Percentiles rank a stretch among this genome's conserved stretches.
These are phyloP conservation scores for Sebastes dallii DNA, from an alignment of 2,797 vertebrate species.

Conservation along the genomic window DNA sequence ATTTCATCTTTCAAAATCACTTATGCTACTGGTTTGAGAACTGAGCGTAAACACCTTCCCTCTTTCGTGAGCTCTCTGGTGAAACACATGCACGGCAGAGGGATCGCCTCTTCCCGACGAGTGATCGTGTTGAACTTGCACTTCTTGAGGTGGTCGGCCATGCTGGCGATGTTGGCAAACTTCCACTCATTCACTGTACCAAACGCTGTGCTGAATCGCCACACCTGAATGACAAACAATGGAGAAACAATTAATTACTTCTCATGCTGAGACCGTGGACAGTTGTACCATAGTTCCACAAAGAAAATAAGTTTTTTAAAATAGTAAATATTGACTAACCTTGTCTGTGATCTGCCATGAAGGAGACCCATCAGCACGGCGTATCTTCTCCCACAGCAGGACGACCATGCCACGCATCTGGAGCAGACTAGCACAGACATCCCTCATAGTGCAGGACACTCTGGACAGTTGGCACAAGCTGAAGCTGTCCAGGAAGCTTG, in stretches of 20 bases:
- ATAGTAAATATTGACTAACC: constrained; percentile 66
- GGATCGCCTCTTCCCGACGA: constrained; percentile 92
- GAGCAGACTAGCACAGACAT: constrained; percentile 94
- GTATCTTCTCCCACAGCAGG: constrained; percentile 93
- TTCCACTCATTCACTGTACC: constrained; percentile 98
- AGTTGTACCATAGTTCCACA: background rate
- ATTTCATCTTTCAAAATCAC: constrained; percentile 2
- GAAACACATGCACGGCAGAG: constrained; percentile 98
- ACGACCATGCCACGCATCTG: constrained; percentile 98
- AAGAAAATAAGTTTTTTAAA: background rate
- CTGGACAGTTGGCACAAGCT: constrained; percentile 96
- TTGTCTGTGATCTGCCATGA: constrained; percentile 98
- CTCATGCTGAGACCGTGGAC: background rate
- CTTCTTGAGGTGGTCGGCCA: constrained; percentile 98
- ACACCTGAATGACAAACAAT: constrained; percentile 82
- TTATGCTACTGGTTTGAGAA: constrained; percentile 96
- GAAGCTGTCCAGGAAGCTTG: constrained; percentile 95
- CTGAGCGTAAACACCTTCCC: constrained; percentile 93
- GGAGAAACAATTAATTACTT: background rate
- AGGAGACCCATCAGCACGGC: constrained; percentile 84
- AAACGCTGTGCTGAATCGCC: constrained; percentile 98
- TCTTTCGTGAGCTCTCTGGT: constrained; percentile 97
- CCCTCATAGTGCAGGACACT: constrained; percentile 94
- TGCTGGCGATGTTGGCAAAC: constrained; percentile 97
- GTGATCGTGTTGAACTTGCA: constrained; percentile 93